These are phyloP conservation scores for Pristionchus fissidentatus DNA, from an alignment of 2,888 invertebrate genomes.

Conservation along the genomic window DNA sequence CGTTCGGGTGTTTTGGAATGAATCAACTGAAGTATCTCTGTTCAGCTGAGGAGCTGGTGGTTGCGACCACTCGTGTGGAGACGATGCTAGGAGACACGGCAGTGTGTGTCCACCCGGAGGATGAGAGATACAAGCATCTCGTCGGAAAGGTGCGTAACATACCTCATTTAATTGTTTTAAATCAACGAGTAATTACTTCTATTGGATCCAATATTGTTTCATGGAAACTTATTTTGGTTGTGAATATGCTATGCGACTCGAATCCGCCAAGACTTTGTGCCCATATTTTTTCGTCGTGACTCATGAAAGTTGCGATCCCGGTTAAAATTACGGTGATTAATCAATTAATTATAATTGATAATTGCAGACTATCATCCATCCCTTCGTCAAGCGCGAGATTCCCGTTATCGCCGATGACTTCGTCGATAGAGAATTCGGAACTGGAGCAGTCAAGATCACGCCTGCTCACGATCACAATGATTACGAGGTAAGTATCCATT, in stretches of 20 bases:
- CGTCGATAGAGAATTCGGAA: slow-evolving; percentile 95
- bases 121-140: slow-evolving; percentile 82
- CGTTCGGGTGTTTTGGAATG: not conserved
- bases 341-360: no score
- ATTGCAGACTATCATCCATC: slow-evolving; percentile 87
- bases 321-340: not conserved
- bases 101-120: slow-evolving; percentile 96
- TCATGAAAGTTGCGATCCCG: no score
- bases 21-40: not conserved
- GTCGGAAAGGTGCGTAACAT: slow-evolving; percentile 68
- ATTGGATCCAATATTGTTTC: no score
- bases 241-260: no score
- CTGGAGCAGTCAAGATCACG: slow-evolving; percentile 98
- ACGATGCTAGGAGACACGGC: slow-evolving; percentile 98
- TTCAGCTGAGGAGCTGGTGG: slow-evolving; percentile 86
- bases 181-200: no score
- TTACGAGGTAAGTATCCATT: slow-evolving; percentile 84
- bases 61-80: slow-evolving; percentile 97
- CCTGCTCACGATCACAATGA: slow-evolving; percentile 98
- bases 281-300: no score
- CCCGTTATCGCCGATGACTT: slow-evolving; percentile 93
- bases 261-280: no score
- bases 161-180: no score
- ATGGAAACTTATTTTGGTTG: no score
- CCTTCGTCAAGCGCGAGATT: slow-evolving; percentile 85